Evolutionary conservation across 2,797 vertebrate species (phyloP).

Genomic region (Xiphophorus birchmanni): DNA sequence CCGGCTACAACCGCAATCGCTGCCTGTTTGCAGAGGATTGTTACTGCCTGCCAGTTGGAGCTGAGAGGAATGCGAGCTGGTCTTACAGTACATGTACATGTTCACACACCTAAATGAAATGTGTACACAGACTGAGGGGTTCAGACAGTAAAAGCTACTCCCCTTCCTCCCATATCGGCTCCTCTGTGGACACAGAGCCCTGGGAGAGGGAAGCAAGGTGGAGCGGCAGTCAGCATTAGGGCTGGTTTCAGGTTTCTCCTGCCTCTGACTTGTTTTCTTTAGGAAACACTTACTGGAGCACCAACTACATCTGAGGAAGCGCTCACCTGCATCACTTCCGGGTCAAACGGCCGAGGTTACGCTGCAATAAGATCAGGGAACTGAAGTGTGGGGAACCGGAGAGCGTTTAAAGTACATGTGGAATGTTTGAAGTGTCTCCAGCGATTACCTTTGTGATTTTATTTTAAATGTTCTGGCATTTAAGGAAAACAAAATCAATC

Average conservation of each 20-base stretch:
- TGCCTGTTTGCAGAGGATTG: slow-evolving; percentile 39
- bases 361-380: slow-evolving; percentile 21
- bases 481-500: slow-evolving; percentile 44
- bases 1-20: slow-evolving; percentile 9
- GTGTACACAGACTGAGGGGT: slow-evolving; percentile 35
- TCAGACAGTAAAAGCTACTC: slow-evolving; percentile 20
- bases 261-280: slow-evolving; percentile 78
- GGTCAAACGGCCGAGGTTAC: slow-evolving; percentile 62
- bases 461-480: slow-evolving; percentile 37
- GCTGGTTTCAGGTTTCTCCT: slow-evolving; percentile 73
- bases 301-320: slow-evolving; percentile 65
- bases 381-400: slow-evolving; percentile 12
- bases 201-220: slow-evolving; percentile 36
- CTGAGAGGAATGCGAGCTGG: slow-evolving; percentile 48
- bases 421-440: slow-evolving; percentile 54
- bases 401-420: slow-evolving; percentile 45
- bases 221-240: slow-evolving; percentile 65
- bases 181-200: slow-evolving; percentile 34
- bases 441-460: slow-evolving; percentile 45
- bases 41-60: slow-evolving; percentile 32
- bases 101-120: slow-evolving; percentile 54
- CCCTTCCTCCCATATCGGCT: slow-evolving; percentile 18
- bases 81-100: slow-evolving; percentile 46
- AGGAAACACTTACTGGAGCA: slow-evolving; percentile 76
- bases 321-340: slow-evolving; percentile 77